Conservation (phyloP, 2,797 vertebrate species). For the Argyrosomus regius region DNA sequence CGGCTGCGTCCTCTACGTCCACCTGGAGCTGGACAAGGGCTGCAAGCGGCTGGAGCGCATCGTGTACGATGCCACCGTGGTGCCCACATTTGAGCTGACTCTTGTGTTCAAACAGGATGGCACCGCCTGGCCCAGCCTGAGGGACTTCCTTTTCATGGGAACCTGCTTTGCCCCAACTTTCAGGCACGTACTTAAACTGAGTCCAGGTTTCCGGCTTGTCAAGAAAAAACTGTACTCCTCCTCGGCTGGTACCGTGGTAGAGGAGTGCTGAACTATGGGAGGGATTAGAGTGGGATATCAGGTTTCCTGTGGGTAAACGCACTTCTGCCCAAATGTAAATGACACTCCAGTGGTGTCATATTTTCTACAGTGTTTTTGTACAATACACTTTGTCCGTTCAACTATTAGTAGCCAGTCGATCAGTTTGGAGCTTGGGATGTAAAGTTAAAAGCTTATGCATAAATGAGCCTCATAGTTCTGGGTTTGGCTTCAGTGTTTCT, state of each 20-base stretch:
- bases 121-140: conserved; percentile 88
- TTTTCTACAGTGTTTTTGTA: conserved; percentile 78
- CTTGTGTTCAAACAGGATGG: conserved; percentile 92
- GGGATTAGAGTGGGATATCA: not conserved
- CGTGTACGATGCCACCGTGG: conserved; percentile 86
- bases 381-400: conserved; percentile 54
- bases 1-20: conserved; percentile 88
- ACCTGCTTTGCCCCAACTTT: conserved; percentile 87
- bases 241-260: conserved; percentile 87
- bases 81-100: conserved; percentile 92
- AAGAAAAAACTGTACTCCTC: conserved; percentile 93
- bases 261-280: conserved; percentile 85
- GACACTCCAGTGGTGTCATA: conserved; percentile 60
- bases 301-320: conserved; percentile 63
- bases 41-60: conserved; percentile 89
- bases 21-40: conserved; percentile 87
- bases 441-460: conserved; percentile 28
- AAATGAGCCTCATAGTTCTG: conserved; percentile 34
- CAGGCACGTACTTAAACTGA: conserved; percentile 87
- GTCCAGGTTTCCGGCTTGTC: conserved; percentile 90
- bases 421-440: conserved; percentile 36
- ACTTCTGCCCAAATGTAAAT: conserved; percentile 77
- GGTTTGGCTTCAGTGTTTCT: conserved; percentile 51
- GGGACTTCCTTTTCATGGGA: conserved; percentile 88
- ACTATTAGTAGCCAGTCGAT: conserved; percentile 38